phyloP scores from a whole-genome alignment of 2,113 vertebrate species.

The Mus pahari region DNA sequence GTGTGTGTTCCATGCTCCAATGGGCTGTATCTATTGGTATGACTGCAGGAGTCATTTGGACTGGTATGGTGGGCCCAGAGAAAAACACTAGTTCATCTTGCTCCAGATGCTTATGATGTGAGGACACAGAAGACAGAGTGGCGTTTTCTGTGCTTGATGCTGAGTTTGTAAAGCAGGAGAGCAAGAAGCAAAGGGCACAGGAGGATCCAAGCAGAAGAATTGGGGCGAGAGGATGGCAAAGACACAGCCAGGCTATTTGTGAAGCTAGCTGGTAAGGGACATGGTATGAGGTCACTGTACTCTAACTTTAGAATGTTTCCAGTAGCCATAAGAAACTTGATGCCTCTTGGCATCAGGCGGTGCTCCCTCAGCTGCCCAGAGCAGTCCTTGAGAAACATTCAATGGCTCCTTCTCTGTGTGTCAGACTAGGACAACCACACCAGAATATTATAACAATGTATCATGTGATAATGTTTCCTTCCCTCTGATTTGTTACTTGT shows the following conservation, averaged over 20 bases:
- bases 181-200: neutral
- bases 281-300: neutral
- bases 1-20: neutral
- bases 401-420: neutral
- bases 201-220: neutral
- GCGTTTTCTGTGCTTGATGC: neutral
- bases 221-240: neutral
- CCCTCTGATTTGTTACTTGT: neutral
- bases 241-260: neutral
- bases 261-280: neutral
- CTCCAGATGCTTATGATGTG: neutral
- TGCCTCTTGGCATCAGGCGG: neutral
- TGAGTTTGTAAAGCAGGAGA: neutral
- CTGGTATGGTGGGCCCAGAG: neutral
- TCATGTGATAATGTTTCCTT: neutral
- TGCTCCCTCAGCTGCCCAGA: neutral
- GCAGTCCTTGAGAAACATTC: neutral
- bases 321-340: neutral
- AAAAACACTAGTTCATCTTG: neutral
- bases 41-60: neutral
- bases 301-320: slow-evolving; percentile 39
- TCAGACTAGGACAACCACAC: neutral
- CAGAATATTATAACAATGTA: neutral
- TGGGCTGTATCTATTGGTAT: neutral
- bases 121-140: neutral